Conservation (phyloP, 2,113 vertebrate species). For the Thomomys bottae region DNA sequence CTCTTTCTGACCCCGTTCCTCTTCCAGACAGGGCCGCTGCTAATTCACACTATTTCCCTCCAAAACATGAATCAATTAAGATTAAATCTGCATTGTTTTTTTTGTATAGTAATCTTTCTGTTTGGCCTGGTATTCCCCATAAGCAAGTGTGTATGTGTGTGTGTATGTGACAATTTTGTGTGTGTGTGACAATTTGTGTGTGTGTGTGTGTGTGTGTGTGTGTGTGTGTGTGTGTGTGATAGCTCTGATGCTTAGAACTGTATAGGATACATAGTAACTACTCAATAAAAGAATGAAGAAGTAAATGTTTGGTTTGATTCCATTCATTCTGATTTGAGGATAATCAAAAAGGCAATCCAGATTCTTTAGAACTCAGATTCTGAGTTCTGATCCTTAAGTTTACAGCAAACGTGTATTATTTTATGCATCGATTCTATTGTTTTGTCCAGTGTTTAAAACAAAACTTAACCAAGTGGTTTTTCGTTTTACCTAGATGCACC, state of each 20-base stretch:
- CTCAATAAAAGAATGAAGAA: not conserved
- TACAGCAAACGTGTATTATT: not conserved
- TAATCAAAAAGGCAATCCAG: not conserved
- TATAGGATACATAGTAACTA: not conserved
- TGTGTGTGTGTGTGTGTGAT: rapidly evolving
- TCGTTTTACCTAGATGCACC: not conserved
- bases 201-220: not conserved
- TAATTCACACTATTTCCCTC: not conserved
- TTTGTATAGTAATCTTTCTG: not conserved
- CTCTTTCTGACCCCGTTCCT: not conserved
- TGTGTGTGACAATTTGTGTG: not conserved
- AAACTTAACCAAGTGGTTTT: not conserved
- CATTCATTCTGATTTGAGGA: not conserved
- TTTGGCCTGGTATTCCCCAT: not conserved
- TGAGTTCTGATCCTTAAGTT: constrained; percentile 20
- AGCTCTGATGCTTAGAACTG: not conserved
- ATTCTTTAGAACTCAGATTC: not conserved
- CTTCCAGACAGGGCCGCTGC: not conserved
- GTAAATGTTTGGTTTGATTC: not conserved
- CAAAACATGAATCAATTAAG: not conserved
- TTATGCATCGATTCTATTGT: not conserved
- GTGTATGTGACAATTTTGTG: no score
- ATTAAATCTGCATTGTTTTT: not conserved
- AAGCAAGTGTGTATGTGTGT: not conserved
- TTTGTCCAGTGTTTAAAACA: constrained; percentile 3